These are phyloP conservation scores for Sander lucioperca DNA, from an alignment of 2,113 vertebrate genomes.

Conservation along the genomic window DNA sequence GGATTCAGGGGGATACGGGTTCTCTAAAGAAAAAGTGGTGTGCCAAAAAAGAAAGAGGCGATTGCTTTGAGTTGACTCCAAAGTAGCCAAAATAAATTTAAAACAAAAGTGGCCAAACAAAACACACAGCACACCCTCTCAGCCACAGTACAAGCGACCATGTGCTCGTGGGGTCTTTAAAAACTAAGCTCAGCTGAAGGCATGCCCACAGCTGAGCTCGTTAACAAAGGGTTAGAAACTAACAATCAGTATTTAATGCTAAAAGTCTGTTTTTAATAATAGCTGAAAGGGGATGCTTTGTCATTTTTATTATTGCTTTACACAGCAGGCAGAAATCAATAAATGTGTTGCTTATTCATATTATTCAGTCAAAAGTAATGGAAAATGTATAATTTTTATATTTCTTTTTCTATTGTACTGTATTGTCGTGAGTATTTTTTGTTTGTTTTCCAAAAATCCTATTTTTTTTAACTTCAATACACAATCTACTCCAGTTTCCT, in stretches of 20 bases:
- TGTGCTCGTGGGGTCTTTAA: slow-evolving; percentile 17
- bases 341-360: not conserved
- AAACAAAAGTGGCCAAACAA: not conserved
- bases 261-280: not conserved
- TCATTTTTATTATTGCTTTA: not conserved
- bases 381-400: too few species aligned
- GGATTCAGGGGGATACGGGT: not conserved
- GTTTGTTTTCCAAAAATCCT: not conserved
- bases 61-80: slow-evolving; percentile 1
- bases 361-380: too few species aligned
- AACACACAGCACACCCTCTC: not conserved
- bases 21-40: slow-evolving; percentile 1
- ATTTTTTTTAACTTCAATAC: not conserved
- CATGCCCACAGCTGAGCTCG: slow-evolving; percentile 10
- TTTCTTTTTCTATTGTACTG: too few species aligned
- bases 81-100: not conserved
- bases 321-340: not conserved
- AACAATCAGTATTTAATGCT: not conserved
- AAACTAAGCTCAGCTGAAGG: slow-evolving; percentile 39
- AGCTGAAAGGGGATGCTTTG: too few species aligned
- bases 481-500: not conserved
- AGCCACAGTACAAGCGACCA: slow-evolving; percentile 1
- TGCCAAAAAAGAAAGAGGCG: not conserved
- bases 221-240: not conserved
- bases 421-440: not conserved